Percentiles rank a stretch among this genome's conserved stretches.
These are phyloP conservation scores for Ochropleura plecta DNA, from an alignment of 2,888 invertebrate species.

Conservation along the genomic window DNA sequence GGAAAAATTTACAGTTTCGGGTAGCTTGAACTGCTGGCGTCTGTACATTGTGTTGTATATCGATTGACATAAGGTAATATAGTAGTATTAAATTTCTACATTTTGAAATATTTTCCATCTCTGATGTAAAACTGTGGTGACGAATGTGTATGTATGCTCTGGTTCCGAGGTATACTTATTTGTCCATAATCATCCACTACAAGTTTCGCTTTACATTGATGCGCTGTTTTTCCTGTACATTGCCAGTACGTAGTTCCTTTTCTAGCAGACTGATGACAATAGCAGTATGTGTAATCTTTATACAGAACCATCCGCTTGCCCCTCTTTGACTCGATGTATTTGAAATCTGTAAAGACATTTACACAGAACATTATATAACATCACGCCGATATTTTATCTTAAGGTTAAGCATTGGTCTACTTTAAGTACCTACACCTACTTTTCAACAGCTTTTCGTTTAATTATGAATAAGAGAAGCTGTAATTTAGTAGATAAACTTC, in stretches of 20 bases:
- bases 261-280: not conserved
- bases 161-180: not conserved
- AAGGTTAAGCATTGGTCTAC: too few relatives aligned
- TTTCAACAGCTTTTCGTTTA: too few relatives aligned
- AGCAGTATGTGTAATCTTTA: slow-evolving; percentile 5
- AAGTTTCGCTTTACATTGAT: not conserved
- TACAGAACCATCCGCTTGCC: slow-evolving; percentile 16
- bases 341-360: not conserved
- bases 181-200: not conserved
- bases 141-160: not conserved
- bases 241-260: not conserved
- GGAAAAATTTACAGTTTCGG: too few relatives aligned
- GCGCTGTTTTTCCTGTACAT: not conserved
- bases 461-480: too few relatives aligned
- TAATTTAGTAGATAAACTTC: not conserved
- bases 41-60: not conserved
- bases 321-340: slow-evolving; percentile 2
- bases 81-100: not conserved
- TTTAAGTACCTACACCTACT: too few relatives aligned
- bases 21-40: too few relatives aligned
- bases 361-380: too few relatives aligned
- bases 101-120: not conserved
- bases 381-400: too few relatives aligned
- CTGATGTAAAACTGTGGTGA: not conserved
- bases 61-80: not conserved